These are phyloP conservation scores for Atta texana DNA, from an alignment of 1,140 invertebrate genomes.

Conservation along the genomic window DNA sequence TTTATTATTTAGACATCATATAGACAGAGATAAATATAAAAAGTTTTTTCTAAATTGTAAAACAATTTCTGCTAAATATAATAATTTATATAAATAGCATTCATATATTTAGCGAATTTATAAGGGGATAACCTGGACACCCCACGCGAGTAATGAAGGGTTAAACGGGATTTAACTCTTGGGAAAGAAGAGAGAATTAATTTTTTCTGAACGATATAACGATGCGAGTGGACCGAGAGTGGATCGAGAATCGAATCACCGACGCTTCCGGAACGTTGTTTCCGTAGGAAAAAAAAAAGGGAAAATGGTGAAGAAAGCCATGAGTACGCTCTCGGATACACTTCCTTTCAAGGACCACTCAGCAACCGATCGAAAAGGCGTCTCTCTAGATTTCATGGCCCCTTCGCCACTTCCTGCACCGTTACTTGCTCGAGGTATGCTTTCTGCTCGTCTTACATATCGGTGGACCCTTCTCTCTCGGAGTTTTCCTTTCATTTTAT, in stretches of 20 bases:
- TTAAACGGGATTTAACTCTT: background rate
- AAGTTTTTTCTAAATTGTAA: no score
- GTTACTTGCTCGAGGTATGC: slow-evolving; percentile 52
- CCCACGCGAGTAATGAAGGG: no score
- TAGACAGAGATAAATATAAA: no score
- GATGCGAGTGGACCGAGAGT: background rate
- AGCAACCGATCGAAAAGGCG: slow-evolving; percentile 62
- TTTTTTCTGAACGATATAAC: slow-evolving; percentile 23
- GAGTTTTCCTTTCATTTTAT: slow-evolving; percentile 57
- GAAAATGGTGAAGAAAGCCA: slow-evolving; percentile 54
- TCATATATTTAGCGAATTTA: no score
- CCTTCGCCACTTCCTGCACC: slow-evolving; percentile 43
- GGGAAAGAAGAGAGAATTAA: slow-evolving; percentile 26
- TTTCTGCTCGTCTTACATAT: slow-evolving; percentile 48
- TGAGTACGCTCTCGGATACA: slow-evolving; percentile 67
- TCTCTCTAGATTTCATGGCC: slow-evolving; percentile 59
- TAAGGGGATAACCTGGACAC: no score
- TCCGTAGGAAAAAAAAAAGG: slow-evolving; percentile 19
- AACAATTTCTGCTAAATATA: no score
- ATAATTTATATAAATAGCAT: no score
- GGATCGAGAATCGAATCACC: slow-evolving; percentile 44
- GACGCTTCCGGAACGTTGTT: slow-evolving; percentile 32
- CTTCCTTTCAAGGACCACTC: slow-evolving; percentile 62
- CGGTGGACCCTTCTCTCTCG: slow-evolving; percentile 34
- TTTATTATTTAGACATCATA: no score